phyloP scores from a whole-genome alignment of 2,113 vertebrate species.

The Sprattus sprattus region DNA sequence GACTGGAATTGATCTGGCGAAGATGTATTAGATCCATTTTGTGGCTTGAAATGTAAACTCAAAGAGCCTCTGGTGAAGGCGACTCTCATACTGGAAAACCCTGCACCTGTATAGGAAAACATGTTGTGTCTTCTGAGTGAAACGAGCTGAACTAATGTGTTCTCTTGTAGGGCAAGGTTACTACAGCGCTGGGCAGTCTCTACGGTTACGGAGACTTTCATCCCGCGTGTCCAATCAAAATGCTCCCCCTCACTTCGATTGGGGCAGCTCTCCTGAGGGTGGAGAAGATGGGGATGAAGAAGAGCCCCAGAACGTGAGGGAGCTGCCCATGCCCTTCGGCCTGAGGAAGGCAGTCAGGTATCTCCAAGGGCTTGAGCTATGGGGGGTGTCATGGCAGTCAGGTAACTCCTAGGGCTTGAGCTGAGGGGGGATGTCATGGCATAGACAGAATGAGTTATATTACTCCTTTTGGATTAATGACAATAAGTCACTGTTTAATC shows the following conservation, averaged over 20 bases:
- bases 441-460: no score
- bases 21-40: not conserved
- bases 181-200: conserved; percentile 41
- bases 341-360: conserved; percentile 68
- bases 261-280: conserved; percentile 31
- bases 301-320: conserved; percentile 45
- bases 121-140: no score
- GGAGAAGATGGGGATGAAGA: conserved; percentile 36
- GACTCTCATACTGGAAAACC: not conserved
- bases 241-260: conserved; percentile 49
- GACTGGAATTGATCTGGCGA: not conserved
- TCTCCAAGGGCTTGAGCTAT: not conserved
- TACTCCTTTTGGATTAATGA: no score
- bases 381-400: conserved; percentile 44
- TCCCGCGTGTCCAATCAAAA: conserved; percentile 43
- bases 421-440: not conserved
- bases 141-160: no score
- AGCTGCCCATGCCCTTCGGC: conserved; percentile 58
- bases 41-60: not conserved
- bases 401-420: conserved; percentile 48
- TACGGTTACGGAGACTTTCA: conserved; percentile 47
- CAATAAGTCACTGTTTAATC: no score
- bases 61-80: no score
- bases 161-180: conserved; percentile 38
- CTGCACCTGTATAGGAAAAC: no score